Evolutionary conservation across 1,140 invertebrate species (phyloP).

Genomic region (Orchesella cincta): DNA sequence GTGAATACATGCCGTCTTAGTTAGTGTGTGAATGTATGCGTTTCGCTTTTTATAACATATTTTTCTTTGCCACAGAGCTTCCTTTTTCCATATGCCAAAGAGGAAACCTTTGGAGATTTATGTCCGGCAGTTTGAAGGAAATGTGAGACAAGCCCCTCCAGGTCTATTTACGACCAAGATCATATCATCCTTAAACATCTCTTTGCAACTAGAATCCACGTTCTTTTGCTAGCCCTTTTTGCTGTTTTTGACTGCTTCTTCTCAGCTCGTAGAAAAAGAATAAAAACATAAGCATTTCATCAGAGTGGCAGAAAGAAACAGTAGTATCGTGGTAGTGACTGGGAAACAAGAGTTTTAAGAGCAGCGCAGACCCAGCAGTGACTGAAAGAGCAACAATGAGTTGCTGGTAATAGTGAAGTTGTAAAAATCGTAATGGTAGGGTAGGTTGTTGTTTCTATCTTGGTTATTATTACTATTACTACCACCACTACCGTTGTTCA

Average conservation of each 20-base stretch:
- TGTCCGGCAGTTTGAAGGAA: conserved; percentile 42
- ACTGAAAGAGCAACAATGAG: not conserved
- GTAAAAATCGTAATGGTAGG: conserved; percentile 20
- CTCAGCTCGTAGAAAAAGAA: conserved; percentile 12
- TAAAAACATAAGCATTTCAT: conserved; percentile 19
- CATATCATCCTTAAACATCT: conserved; percentile 19
- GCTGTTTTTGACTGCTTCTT: conserved; percentile 6
- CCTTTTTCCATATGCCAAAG: conserved; percentile 22
- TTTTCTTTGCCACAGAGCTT: conserved; percentile 20
- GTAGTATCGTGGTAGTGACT: not conserved
- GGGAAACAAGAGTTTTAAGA: not conserved
- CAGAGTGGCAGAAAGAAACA: not conserved
- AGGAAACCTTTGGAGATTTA: conserved; percentile 22
- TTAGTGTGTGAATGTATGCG: not conserved
- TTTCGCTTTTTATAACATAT: conserved; percentile 18
- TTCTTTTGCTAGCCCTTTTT: not conserved
- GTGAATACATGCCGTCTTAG: no score
- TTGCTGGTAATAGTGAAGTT: no score
- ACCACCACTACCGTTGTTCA: not conserved
- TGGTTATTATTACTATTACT: not conserved
- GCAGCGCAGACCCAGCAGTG: not conserved
- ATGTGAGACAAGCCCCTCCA: conserved; percentile 38
- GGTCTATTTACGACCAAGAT: conserved; percentile 20
- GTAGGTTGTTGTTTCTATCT: conserved; percentile 12
- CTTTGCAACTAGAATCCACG: no score